phyloP scores from a whole-genome alignment of 2,888 invertebrate genomes.

The Ochropleura leucogaster region DNA sequence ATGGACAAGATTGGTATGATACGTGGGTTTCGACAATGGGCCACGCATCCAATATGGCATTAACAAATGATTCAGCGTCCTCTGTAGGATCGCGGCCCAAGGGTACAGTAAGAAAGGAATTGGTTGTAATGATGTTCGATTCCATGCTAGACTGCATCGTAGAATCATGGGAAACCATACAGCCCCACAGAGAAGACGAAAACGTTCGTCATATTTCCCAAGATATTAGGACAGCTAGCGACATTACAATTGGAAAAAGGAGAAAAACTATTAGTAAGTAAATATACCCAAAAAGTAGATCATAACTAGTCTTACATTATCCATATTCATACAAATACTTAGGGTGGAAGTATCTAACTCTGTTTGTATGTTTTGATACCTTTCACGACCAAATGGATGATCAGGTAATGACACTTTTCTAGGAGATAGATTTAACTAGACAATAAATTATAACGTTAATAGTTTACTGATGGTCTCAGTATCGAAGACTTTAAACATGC shows the following conservation, averaged over 20 bases:
- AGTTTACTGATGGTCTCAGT: too few species aligned
- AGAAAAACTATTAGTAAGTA: constrained; percentile 69
- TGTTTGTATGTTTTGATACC: too few species aligned
- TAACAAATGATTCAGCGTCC: constrained; percentile 70
- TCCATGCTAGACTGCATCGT: constrained; percentile 83
- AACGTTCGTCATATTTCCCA: constrained; percentile 45
- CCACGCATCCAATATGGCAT: constrained; percentile 63
- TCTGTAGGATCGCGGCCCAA: constrained; percentile 68
- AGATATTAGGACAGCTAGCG: constrained; percentile 73
- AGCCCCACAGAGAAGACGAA: constrained; percentile 70
- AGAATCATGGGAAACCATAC: constrained; percentile 81
- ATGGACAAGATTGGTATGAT: constrained; percentile 60
- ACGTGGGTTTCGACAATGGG: constrained; percentile 65
- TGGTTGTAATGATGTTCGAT: constrained; percentile 82
- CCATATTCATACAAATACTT: too few species aligned
- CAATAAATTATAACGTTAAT: too few species aligned
- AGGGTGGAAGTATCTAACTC: too few species aligned
- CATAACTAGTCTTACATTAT: too few species aligned
- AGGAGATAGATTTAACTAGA: too few species aligned
- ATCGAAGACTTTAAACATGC: too few species aligned
- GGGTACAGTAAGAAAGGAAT: constrained; percentile 79
- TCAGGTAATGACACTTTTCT: too few species aligned
- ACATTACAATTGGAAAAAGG: constrained; percentile 75
- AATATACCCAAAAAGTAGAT: too few species aligned
- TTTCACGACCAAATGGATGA: too few species aligned